These are phyloP conservation scores for Potorous gilbertii DNA, from an alignment of 2,797 vertebrate genomes.

Conservation along the genomic window DNA sequence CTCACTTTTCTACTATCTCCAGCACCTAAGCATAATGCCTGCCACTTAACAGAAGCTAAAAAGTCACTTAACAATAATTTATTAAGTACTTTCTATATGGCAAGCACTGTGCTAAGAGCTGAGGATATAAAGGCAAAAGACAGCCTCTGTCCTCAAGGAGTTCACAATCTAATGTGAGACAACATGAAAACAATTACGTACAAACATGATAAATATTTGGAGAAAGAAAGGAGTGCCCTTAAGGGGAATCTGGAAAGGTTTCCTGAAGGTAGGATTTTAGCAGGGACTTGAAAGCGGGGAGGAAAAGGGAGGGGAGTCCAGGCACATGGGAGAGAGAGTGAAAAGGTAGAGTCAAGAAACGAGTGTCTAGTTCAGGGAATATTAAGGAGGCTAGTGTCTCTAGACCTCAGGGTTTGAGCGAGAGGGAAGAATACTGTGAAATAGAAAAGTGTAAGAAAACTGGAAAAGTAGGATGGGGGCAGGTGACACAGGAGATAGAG, in stretches of 20 bases:
- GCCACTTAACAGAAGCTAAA: neutral
- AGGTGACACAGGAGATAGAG: neutral
- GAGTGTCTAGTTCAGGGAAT: neutral
- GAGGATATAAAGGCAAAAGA: neutral
- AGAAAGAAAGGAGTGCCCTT: neutral
- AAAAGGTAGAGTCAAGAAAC: neutral
- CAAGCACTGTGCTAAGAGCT: neutral
- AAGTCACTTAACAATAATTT: neutral
- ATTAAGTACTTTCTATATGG: neutral
- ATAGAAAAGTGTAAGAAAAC: neutral
- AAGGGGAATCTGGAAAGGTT: neutral
- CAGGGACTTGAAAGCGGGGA: neutral
- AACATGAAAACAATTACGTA: neutral
- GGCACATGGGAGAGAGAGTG: neutral
- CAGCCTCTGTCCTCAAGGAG: neutral
- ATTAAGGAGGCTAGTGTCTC: neutral
- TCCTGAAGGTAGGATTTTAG: neutral
- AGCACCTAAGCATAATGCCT: neutral
- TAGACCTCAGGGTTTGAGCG: neutral
- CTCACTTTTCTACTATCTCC: neutral
- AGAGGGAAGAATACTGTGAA: neutral
- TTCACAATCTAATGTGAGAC: neutral
- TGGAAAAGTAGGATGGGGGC: neutral
- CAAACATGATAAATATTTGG: neutral
- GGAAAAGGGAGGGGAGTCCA: fast-evolving